These are phyloP conservation scores for Stratiolaelaps scimitus DNA, from an alignment of 1,140 invertebrate species.

Conservation along the genomic window DNA sequence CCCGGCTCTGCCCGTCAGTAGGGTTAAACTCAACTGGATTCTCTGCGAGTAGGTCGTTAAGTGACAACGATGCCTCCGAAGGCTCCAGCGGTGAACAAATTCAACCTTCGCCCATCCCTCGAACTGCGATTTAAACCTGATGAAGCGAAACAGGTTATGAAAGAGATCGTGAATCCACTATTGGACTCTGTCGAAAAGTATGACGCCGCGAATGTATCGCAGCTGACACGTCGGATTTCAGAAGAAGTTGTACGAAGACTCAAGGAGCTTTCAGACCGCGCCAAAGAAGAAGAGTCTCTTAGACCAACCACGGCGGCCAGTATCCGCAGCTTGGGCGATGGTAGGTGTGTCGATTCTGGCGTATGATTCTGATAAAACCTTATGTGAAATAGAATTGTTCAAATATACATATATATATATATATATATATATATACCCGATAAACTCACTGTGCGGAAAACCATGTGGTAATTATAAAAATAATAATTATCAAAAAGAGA, in stretches of 20 bases:
- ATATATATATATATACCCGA: too few species aligned
- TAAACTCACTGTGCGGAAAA: too few species aligned
- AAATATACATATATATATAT: too few species aligned
- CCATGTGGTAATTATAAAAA: too few species aligned
- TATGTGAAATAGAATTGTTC: too few species aligned
- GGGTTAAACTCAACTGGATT: too few species aligned
- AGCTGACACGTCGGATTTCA: slow-evolving; percentile 12
- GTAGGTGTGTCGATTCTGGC: too few species aligned
- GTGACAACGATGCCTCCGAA: too few species aligned
- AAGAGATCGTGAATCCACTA: slow-evolving; percentile 19
- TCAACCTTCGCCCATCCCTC: slow-evolving; percentile 21
- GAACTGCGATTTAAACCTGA: slow-evolving; percentile 25
- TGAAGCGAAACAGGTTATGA: slow-evolving; percentile 16
- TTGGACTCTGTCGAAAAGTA: slow-evolving; percentile 16
- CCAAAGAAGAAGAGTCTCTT: slow-evolving; percentile 1
- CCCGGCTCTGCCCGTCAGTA: too few species aligned
- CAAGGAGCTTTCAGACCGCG: not conserved
- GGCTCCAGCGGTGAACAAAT: not conserved
- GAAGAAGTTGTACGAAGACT: not conserved
- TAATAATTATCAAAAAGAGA: too few species aligned
- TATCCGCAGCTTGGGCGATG: not conserved
- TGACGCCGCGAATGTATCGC: not conserved
- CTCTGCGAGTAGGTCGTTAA: too few species aligned
- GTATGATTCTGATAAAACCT: too few species aligned
- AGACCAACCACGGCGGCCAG: slow-evolving; percentile 14